Conservation (phyloP, 1,140 invertebrate genomes). For the Phenacoccus solenopsis region DNA sequence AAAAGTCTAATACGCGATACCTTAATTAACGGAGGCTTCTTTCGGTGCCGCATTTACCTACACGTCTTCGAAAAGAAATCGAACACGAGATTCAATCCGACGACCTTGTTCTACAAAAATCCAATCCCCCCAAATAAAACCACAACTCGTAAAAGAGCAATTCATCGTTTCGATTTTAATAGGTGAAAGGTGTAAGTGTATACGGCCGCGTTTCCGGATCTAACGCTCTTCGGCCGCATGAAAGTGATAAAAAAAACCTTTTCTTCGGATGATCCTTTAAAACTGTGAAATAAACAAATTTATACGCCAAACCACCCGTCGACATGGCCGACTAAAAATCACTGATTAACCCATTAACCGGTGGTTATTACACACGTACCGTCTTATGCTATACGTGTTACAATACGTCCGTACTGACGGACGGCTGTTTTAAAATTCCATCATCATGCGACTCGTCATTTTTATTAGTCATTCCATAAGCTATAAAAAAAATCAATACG, state of each 20-base stretch:
- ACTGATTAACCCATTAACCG: conserved; percentile 12
- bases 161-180: background rate
- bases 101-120: background rate
- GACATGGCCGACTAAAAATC: background rate
- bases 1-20: background rate
- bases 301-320: background rate
- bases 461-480: background rate
- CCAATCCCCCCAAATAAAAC: background rate
- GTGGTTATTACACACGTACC: background rate
- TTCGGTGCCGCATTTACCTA: background rate
- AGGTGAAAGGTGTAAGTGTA: conserved; percentile 1
- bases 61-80: background rate
- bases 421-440: conserved; percentile 6
- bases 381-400: background rate
- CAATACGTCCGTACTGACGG: background rate
- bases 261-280: background rate
- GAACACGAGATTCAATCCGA: background rate
- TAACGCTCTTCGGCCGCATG: background rate
- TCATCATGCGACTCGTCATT: conserved; percentile 5
- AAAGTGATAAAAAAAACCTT: conserved; percentile 1
- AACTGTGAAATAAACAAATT: conserved; percentile 8
- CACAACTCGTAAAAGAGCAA: background rate
- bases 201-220: background rate
- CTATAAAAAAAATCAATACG: background rate
- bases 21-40: background rate